These are phyloP conservation scores for Berghia stephanieae DNA, from an alignment of 1,140 invertebrate genomes.

Conservation along the genomic window DNA sequence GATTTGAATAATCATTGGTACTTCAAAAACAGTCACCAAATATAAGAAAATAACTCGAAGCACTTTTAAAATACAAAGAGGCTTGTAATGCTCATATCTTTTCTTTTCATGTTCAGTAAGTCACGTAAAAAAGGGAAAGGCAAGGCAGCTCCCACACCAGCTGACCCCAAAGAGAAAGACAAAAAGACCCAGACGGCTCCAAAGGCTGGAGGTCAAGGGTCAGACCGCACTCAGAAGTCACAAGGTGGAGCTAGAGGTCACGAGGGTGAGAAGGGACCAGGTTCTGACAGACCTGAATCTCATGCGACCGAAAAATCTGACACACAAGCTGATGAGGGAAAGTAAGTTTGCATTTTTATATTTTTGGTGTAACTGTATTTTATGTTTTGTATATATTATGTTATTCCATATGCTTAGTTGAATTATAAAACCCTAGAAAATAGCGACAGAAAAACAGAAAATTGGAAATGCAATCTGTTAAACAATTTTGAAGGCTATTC, in stretches of 20 bases:
- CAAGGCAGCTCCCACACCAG: slow-evolving; percentile 23
- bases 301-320: slow-evolving; percentile 63
- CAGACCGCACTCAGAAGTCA: slow-evolving; percentile 39
- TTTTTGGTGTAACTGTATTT: background rate
- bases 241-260: slow-evolving; percentile 46
- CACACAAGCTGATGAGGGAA: slow-evolving; percentile 47
- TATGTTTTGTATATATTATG: too few species aligned
- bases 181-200: slow-evolving; percentile 49
- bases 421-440: too few species aligned
- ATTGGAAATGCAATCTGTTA: too few species aligned
- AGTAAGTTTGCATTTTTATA: slow-evolving; percentile 47
- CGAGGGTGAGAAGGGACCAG: slow-evolving; percentile 53
- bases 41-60: too few species aligned
- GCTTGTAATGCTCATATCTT: too few species aligned
- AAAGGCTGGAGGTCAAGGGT: slow-evolving; percentile 44
- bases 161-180: slow-evolving; percentile 51
- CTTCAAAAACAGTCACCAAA: too few species aligned
- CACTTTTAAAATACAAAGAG: too few species aligned
- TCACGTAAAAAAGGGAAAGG: slow-evolving; percentile 34
- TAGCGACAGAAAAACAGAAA: too few species aligned
- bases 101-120: background rate
- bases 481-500: too few species aligned
- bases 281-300: slow-evolving; percentile 60
- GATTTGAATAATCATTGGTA: too few species aligned
- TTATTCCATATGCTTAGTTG: too few species aligned